Evolutionary conservation across 1,140 invertebrate genomes (phyloP).

Genomic region (Formica exsecta): DNA sequence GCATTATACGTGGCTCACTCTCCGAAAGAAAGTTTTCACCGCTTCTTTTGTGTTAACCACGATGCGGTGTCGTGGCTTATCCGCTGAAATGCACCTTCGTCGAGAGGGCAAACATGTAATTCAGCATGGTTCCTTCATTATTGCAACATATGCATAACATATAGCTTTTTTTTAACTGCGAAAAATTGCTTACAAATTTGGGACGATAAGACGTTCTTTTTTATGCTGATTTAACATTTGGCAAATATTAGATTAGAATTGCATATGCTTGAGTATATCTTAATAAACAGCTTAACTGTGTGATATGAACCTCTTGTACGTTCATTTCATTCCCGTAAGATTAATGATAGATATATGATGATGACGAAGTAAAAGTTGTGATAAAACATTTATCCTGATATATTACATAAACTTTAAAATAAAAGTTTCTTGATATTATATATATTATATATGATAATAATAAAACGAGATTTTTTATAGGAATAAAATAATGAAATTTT

Average conservation of each 20-base stretch:
- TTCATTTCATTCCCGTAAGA: background rate
- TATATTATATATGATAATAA: background rate
- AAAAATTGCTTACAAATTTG: background rate
- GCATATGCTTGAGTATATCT: background rate
- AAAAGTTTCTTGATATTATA: too few relatives aligned
- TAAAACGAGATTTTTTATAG: background rate
- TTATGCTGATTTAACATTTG: background rate
- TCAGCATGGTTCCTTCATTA: slow-evolving; percentile 2
- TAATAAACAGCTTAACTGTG: background rate
- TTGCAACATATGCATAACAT: background rate
- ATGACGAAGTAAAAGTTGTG: too few relatives aligned
- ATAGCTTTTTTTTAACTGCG: background rate
- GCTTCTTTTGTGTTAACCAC: slow-evolving; percentile 36
- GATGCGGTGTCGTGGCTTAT: slow-evolving; percentile 34
- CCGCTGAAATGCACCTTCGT: slow-evolving; percentile 37
- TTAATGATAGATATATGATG: background rate
- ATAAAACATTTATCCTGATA: too few relatives aligned
- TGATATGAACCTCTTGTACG: background rate
- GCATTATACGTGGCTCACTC: slow-evolving; percentile 36
- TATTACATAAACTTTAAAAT: too few relatives aligned
- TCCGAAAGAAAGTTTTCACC: slow-evolving; percentile 16
- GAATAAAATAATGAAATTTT: background rate
- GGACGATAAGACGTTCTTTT: background rate
- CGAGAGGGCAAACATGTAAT: slow-evolving; percentile 7
- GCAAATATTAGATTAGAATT: background rate